Evolutionary conservation across 1,140 invertebrate genomes (phyloP), one percentile per base, ranked within the genome.

Genomic region (Arion vulgaris): DNA sequence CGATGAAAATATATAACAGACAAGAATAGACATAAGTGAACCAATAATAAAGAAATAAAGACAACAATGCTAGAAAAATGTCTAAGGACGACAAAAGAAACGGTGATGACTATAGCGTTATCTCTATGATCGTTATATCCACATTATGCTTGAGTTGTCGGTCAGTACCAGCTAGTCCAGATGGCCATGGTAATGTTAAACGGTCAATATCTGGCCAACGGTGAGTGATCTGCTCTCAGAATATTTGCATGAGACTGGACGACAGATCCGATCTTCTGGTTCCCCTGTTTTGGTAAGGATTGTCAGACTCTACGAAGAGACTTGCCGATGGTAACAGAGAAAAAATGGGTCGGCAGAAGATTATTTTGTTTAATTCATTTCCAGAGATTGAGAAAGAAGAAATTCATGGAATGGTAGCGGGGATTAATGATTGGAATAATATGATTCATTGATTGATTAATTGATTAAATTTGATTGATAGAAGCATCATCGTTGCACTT

Each of bases 171-270:
- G 34, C 19, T 45, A 75, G 38, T 32, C 73, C 73, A 75, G 73
- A 75, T 75, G 73, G 73, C 28, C 73, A 53, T 15, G 9, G 45
- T 45, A 51, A 75, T 51, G 73, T 15, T 75, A 75, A 75, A 75
- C 45, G 73, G 73, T 75, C 73, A 75, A 75, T 75, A 51, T 45
- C 73, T 75, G 73, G 73, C n/a, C 73, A 45, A 26, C 38, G 17
- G 36, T 32, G 73, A 51, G n/a, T 51, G 38, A 39, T 45, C 39
- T 28, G 28, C 32, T 28, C 45, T n/a, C n/a, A 0, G n/a, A 49
- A 53, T 13, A 75, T 75, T 75, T 75, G 73, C 73, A 75, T 75
- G 36, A n/a, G 73, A 49, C 39, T 53, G 71, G 28, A 53, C 15
- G 39, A 45, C 38, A 75, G 73, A 45, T 75, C 36, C 73, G n/a